Evolutionary conservation across 2,888 invertebrate species (phyloP).

Genomic region (Campopleginae sp.): DNA sequence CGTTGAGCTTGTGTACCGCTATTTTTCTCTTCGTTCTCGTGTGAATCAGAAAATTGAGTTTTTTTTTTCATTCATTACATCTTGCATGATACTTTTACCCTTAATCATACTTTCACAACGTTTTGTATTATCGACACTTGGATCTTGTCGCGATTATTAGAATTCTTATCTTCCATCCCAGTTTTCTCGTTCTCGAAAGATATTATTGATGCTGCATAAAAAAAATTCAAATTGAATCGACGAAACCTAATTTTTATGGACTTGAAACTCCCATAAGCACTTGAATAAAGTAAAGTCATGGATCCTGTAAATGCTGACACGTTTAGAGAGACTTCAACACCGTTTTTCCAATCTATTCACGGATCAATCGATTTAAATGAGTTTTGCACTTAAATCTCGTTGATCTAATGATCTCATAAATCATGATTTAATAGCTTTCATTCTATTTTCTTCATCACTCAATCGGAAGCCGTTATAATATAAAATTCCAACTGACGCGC

Average conservation of each 20-base stretch:
- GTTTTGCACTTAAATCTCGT: slow-evolving; percentile 38
- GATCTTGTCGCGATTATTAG: slow-evolving; percentile 12
- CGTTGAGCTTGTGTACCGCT: slow-evolving; percentile 1
- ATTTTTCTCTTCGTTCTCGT: background rate
- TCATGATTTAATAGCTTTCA: slow-evolving; percentile 12
- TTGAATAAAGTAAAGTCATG: too few species aligned
- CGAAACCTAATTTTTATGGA: background rate
- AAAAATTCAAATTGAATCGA: background rate
- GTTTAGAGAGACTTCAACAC: slow-evolving; percentile 35
- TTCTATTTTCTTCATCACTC: slow-evolving; percentile 34
- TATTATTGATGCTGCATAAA: background rate
- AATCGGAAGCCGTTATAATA: slow-evolving; percentile 18
- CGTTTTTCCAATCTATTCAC: slow-evolving; percentile 45
- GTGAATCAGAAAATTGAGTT: background rate
- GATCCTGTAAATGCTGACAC: slow-evolving; percentile 10
- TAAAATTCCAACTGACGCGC: slow-evolving; percentile 34
- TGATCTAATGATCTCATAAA: slow-evolving; percentile 53
- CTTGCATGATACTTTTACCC: background rate
- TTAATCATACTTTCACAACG: slow-evolving; percentile 19
- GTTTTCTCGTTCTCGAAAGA: background rate
- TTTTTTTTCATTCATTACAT: background rate
- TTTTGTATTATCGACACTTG: background rate
- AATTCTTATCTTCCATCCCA: background rate
- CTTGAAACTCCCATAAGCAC: background rate
- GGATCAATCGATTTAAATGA: slow-evolving; percentile 24